A percentile compares a stretch with the other conserved stretches of the same genome.
Conservation (phyloP, 1,140 invertebrate genomes). For the Epicauta chinensis region DNA sequence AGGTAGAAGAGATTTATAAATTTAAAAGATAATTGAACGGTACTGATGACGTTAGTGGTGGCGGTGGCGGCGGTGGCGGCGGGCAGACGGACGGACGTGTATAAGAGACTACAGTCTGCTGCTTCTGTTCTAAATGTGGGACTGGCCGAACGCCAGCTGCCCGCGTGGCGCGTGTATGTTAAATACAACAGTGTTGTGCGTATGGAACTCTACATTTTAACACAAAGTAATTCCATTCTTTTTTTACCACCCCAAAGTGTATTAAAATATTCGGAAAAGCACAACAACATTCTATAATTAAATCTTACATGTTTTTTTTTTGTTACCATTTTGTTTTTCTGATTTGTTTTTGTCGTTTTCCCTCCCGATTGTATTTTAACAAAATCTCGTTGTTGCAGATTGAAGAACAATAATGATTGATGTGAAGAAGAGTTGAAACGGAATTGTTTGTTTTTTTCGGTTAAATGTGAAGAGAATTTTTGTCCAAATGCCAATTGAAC, state of each 20-base stretch:
- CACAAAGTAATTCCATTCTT: too few species aligned
- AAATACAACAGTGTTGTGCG: slow-evolving; percentile 4
- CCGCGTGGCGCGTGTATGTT: slow-evolving; percentile 23
- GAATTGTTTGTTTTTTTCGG: too few species aligned
- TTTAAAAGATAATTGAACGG: slow-evolving; percentile 10
- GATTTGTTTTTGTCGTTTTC: too few species aligned
- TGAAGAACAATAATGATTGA: too few species aligned
- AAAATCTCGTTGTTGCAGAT: neutral
- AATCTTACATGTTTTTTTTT: too few species aligned
- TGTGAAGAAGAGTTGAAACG: neutral
- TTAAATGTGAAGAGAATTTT: neutral
- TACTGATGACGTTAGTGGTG: neutral
- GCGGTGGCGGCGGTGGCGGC: slow-evolving; percentile 15
- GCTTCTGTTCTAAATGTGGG: slow-evolving; percentile 29
- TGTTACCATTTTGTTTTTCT: too few species aligned
- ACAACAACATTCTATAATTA: neutral
- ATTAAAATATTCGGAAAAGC: neutral
- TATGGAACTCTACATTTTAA: neutral
- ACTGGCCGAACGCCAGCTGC: slow-evolving; percentile 24
- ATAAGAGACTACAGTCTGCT: slow-evolving; percentile 22
- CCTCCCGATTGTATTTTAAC: too few species aligned
- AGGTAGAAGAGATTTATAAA: too few species aligned
- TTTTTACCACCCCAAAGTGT: neutral
- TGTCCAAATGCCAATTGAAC: neutral
- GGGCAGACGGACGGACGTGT: neutral